phyloP scores from a whole-genome alignment of 1,140 invertebrate species.

The Drosophila pallidifrons region DNA sequence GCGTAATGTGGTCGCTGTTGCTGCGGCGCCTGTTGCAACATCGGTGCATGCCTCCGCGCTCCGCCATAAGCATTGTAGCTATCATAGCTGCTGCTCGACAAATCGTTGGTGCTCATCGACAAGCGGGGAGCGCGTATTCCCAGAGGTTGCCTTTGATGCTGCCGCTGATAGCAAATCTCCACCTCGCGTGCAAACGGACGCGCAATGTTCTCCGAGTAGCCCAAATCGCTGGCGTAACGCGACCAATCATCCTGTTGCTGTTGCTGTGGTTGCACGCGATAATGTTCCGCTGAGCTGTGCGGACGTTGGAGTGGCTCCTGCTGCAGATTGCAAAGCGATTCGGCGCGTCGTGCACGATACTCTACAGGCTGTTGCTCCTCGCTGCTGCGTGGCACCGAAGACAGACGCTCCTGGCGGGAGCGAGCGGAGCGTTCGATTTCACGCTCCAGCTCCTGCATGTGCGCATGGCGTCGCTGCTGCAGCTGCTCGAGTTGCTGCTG shows the following conservation, averaged over 20 bases:
- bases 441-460: conserved; percentile 75
- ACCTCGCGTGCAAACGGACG: conserved; percentile 78
- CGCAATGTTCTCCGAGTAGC: conserved; percentile 80
- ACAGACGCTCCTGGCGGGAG: conserved; percentile 62
- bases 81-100: conserved; percentile 67
- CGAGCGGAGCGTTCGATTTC: conserved; percentile 73
- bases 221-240: conserved; percentile 73
- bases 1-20: conserved; percentile 72
- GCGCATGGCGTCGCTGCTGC: conserved; percentile 68
- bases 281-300: conserved; percentile 63
- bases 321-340: conserved; percentile 72
- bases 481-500: conserved; percentile 59
- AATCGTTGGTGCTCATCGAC: conserved; percentile 76
- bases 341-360: conserved; percentile 54
- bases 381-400: conserved; percentile 56
- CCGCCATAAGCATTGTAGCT: conserved; percentile 70
- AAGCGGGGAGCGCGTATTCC: conserved; percentile 72
- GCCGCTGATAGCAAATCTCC: conserved; percentile 81
- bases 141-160: conserved; percentile 38
- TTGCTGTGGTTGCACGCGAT: conserved; percentile 13
- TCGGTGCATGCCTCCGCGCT: conserved; percentile 65
- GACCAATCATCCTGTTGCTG: conserved; percentile 73
- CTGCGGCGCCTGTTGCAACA: conserved; percentile 65
- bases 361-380: conserved; percentile 16
- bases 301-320: conserved; percentile 49